Evolutionary conservation across 2,113 vertebrate genomes (phyloP).

Genomic region (Ursus arctos): DNA sequence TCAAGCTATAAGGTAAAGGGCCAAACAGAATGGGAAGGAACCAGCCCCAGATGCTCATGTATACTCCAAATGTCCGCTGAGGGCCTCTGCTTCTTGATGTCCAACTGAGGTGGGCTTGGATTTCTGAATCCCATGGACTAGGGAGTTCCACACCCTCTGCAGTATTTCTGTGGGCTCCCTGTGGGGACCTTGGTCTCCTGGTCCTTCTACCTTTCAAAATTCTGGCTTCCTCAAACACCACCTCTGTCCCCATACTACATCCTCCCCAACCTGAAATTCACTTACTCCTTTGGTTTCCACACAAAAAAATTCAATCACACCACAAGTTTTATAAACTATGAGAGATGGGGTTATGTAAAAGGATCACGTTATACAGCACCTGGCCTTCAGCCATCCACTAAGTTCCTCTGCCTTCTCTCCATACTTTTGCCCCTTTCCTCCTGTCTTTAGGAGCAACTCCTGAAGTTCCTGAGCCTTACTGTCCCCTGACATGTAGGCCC

Average conservation of each 20-base stretch:
- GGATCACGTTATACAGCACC: neutral
- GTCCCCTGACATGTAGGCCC: neutral
- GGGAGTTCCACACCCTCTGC: neutral
- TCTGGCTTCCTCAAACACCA: neutral
- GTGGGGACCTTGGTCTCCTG: neutral
- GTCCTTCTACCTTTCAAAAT: neutral
- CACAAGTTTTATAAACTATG: constrained; percentile 24
- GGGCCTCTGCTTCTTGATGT: neutral
- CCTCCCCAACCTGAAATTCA: neutral
- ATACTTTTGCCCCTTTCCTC: neutral
- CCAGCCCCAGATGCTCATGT: neutral
- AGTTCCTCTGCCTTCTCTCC: neutral
- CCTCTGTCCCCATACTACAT: neutral
- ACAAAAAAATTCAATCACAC: neutral
- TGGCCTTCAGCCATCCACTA: neutral
- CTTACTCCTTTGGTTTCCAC: constrained; percentile 31
- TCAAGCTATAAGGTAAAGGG: neutral
- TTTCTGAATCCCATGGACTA: neutral
- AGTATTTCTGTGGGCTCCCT: neutral
- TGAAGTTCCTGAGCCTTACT: neutral
- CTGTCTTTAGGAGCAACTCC: neutral
- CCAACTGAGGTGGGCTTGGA: neutral
- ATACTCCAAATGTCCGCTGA: neutral
- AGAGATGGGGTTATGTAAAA: neutral
- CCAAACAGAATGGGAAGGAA: neutral